Conservation (phyloP, 1,140 invertebrate genomes). For the Aphelinus certus region DNA sequence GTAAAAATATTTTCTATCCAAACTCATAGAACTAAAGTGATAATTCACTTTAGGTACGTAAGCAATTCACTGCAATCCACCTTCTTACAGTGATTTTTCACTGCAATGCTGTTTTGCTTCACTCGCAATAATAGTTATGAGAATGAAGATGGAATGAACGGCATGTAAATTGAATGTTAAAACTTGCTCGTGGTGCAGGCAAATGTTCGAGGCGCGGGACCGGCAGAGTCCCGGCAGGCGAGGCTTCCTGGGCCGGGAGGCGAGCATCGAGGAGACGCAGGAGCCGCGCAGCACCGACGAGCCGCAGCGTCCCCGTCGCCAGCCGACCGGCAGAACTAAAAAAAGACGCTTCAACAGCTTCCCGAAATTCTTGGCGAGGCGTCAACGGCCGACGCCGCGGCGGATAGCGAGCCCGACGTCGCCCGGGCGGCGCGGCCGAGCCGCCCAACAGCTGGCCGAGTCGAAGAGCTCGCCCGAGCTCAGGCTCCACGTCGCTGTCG, state of each 20-base stretch:
- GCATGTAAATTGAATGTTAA: too few species aligned
- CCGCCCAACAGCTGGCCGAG: background rate
- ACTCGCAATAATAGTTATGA: too few species aligned
- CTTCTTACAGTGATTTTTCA: too few species aligned
- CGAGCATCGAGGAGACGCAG: background rate
- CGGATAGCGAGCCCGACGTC: background rate
- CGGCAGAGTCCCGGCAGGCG: background rate
- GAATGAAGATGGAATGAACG: too few species aligned
- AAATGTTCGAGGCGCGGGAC: constrained; percentile 16
- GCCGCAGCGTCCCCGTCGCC: background rate
- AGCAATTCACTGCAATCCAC: too few species aligned
- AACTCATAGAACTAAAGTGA: too few species aligned
- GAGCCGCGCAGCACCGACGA: constrained; percentile 1
- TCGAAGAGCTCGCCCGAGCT: constrained; percentile 38
- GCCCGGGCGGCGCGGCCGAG: background rate
- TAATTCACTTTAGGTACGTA: too few species aligned
- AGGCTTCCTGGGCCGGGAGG: background rate
- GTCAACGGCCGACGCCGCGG: background rate
- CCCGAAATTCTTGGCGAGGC: constrained; percentile 37
- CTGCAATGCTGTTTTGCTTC: too few species aligned
- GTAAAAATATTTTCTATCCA: too few species aligned
- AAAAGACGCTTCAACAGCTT: constrained; percentile 38
- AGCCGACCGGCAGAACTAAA: background rate
- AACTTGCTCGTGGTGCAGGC: background rate
- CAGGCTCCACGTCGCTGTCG: background rate